These are phyloP conservation scores for Dinocampus coccinellae DNA, from an alignment of 2,888 invertebrate genomes.

Conservation along the genomic window DNA sequence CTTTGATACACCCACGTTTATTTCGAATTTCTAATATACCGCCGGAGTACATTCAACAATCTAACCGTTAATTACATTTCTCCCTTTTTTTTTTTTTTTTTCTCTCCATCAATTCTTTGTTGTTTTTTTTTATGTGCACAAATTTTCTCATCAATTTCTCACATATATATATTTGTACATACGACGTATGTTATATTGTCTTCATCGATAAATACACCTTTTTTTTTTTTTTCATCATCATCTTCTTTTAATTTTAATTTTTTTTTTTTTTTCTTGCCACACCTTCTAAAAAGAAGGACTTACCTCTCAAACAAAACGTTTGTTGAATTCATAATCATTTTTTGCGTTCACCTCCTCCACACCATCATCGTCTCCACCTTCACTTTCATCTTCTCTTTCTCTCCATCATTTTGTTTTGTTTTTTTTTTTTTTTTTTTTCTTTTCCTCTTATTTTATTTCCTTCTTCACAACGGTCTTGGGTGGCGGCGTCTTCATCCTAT, in stretches of 20 bases:
- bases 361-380: background rate
- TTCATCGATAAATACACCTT: conserved; percentile 19
- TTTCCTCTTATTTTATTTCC: background rate
- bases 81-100: background rate
- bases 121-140: conserved; percentile 3
- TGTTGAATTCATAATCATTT: conserved; percentile 29
- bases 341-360: conserved; percentile 9
- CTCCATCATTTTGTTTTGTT: background rate
- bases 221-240: conserved; percentile 12
- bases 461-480: conserved; percentile 46
- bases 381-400: background rate
- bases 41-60: background rate
- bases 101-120: conserved; percentile 21
- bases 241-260: too few relatives aligned
- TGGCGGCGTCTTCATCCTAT: conserved; percentile 54
- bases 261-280: conserved; percentile 14
- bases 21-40: background rate
- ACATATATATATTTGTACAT: conserved; percentile 2
- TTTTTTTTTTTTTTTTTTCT: conserved; percentile 8
- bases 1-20: background rate
- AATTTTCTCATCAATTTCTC: conserved; percentile 25
- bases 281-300: conserved; percentile 2
- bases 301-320: conserved; percentile 16
- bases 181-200: conserved; percentile 8
- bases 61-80: conserved; percentile 15